Percentiles rank a stretch among this genome's conserved stretches.
Evolutionary conservation across 1,140 invertebrate species (phyloP).

Genomic region (Drosophila persimilis): DNA sequence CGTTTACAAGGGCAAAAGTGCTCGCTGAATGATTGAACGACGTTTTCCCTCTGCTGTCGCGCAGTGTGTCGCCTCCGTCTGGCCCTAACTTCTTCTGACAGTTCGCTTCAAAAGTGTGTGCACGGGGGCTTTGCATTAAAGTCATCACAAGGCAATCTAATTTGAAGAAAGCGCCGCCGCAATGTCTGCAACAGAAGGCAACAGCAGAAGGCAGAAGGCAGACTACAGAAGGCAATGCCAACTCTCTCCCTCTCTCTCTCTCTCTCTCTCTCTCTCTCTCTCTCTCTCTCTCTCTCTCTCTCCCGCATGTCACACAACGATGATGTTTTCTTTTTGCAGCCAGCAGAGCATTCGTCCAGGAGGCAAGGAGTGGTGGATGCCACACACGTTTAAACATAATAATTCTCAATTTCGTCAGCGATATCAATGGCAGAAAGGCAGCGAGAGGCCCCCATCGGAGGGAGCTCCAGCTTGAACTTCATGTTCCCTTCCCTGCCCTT

Average conservation of each 20-base stretch:
- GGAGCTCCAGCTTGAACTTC: too few species aligned
- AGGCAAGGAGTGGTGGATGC: constrained; percentile 19
- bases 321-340: constrained; percentile 1
- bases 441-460: background rate
- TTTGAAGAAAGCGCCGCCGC: constrained; percentile 54
- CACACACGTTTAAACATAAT: constrained; percentile 80
- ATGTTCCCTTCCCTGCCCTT: too few species aligned
- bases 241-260: constrained; percentile 7
- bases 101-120: constrained; percentile 6
- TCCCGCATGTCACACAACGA: constrained; percentile 37
- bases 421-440: constrained; percentile 68
- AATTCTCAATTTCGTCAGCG: constrained; percentile 80
- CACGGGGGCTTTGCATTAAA: constrained; percentile 47
- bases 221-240: constrained; percentile 27
- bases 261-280: background rate
- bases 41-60: background rate
- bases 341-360: background rate
- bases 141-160: constrained; percentile 53
- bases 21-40: background rate
- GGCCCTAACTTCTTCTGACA: constrained; percentile 38
- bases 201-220: constrained; percentile 21
- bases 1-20: too few species aligned
- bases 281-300: background rate
- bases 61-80: constrained; percentile 11
- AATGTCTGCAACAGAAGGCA: constrained; percentile 62